Evolutionary conservation across 53 echinoderm and acorn worm species (phyloP).

Genomic region (Henricia sp.): DNA sequence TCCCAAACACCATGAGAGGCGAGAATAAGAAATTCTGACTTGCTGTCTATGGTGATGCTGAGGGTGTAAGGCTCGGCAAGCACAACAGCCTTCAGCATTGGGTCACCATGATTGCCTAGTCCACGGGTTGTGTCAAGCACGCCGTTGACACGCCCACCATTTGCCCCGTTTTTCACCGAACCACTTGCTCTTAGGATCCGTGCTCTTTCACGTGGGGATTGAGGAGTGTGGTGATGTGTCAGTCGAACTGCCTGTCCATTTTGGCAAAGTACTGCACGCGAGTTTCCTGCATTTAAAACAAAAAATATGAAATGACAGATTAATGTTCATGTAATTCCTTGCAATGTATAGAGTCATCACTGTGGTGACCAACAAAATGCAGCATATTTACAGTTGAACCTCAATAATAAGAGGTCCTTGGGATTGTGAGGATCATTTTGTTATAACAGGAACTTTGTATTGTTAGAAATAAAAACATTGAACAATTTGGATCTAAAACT

Average conservation of each 20-base stretch:
- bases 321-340: too few relatives aligned
- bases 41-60: constrained; percentile 81
- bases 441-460: too few relatives aligned
- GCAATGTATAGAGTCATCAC: too few relatives aligned
- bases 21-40: constrained; percentile 90
- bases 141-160: constrained; percentile 86
- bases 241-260: constrained; percentile 78
- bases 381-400: too few relatives aligned
- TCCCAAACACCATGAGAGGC: constrained; percentile 94
- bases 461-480: too few relatives aligned
- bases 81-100: constrained; percentile 85
- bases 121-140: constrained; percentile 95
- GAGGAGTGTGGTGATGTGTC: constrained; percentile 78
- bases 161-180: constrained; percentile 68
- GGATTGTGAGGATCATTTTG: too few relatives aligned
- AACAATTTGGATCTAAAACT: too few relatives aligned
- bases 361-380: too few relatives aligned
- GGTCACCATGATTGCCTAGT: constrained; percentile 97
- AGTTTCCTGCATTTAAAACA: constrained; percentile 72
- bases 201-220: constrained; percentile 66
- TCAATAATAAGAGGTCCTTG: too few relatives aligned
- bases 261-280: constrained; percentile 87
- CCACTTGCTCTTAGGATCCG: constrained; percentile 78
- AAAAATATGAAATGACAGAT: neutral
- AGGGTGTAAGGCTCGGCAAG: constrained; percentile 89